Evolutionary conservation across 2,888 invertebrate genomes (phyloP).

Genomic region (Pachycephus smyrnensis): DNA sequence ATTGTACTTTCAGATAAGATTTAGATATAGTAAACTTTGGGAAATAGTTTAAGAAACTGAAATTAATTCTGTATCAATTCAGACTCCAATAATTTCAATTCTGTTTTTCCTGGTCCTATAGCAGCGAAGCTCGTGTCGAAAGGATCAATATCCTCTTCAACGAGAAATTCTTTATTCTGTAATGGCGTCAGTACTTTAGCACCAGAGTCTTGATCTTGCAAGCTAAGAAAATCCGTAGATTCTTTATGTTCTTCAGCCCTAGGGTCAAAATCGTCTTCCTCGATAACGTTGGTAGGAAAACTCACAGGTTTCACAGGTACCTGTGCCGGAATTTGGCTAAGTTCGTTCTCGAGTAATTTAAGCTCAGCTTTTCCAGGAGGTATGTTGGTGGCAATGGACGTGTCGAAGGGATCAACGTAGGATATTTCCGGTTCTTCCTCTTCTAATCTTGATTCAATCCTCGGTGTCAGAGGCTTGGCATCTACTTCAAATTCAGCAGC

Average conservation of each 20-base stretch:
- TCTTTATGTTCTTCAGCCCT: conserved; percentile 63
- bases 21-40: conserved; percentile 2
- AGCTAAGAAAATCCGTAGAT: conserved; percentile 66
- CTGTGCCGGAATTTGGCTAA: conserved; percentile 71
- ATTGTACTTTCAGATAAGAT: conserved; percentile 11
- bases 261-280: conserved; percentile 69
- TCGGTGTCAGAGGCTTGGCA: conserved; percentile 78
- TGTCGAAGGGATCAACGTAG: conserved; percentile 86
- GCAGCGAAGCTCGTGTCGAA: conserved; percentile 87
- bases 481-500: conserved; percentile 73
- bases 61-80: conserved; percentile 72
- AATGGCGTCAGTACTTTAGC: conserved; percentile 64
- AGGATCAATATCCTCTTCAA: conserved; percentile 76
- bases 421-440: conserved; percentile 65
- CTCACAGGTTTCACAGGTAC: conserved; percentile 54
- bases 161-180: conserved; percentile 57
- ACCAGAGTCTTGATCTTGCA: conserved; percentile 68
- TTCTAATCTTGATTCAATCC: conserved; percentile 66
- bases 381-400: conserved; percentile 83
- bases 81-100: conserved; percentile 82
- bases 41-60: background rate
- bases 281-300: conserved; percentile 15
- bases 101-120: conserved; percentile 81
- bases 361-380: conserved; percentile 84
- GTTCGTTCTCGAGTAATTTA: conserved; percentile 80